Base-by-base conservation (phyloP, 35 echinoderm and acorn worm species). In the Acanthaster planci region DNA sequence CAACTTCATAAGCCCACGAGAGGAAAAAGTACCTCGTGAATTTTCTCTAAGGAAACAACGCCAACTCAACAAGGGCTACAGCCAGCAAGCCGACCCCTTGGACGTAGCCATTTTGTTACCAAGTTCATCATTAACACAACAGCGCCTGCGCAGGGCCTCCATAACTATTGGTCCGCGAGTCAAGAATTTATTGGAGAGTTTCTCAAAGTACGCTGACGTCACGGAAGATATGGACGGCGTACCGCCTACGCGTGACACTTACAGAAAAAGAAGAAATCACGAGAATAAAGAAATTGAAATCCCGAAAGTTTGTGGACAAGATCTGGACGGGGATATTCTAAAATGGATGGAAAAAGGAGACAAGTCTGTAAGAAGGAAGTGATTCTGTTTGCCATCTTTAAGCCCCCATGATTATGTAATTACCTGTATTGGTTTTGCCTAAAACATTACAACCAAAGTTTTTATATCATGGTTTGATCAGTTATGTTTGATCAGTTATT, bases 201-300 rank as follows among this genome's bases (percentile, higher is more conserved):
- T 68, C 23, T 5, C 22, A 3, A 68, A 68, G 34, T 68, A 68
- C 29, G 60, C 60, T 68, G 60, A 68, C 60, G 60, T 68, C 60
- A 68, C 60, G 14, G 60, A 68, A 34, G 60, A 68, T 34, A 68
- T 68, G 60, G 60, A 68, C 60, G 60, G 60, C 29, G 60, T 68
- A 18, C 60, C 60, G 8, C 60, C 60, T 29, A 68, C 60, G 18
- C 60, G 60, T 31, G 60, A 68, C 0, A 68, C 5, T 68, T 29
- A 68, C 60, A 68, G 27, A 34, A 68, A 68, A 68, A 68, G 23
- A 26, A 68, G 60, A 68, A 68, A 68, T 68, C 60, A 34, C 60
- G 60, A 68, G 60, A 68, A 34, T 68, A 26, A 5, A 26, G 12
- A 12, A 26, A 29, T 68, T 68, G 23, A 29, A 34, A 31, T 34